phyloP scores from a whole-genome alignment of 1,140 invertebrate genomes.

The Lethocerus indicus region DNA sequence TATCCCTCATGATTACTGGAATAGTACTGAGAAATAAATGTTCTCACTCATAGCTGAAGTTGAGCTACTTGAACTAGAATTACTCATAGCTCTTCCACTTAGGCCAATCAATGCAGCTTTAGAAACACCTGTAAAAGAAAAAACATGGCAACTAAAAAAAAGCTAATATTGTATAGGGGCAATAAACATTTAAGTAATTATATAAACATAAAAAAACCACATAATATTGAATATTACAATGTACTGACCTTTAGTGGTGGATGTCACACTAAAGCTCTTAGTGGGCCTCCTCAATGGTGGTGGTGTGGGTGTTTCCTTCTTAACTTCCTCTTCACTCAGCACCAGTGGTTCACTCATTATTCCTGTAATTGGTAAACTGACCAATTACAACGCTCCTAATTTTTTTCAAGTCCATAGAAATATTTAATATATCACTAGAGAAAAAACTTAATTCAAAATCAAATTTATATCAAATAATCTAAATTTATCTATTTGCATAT shows the following conservation, averaged over 20 bases:
- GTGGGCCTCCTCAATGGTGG: conserved; percentile 65
- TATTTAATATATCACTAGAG: too few species aligned
- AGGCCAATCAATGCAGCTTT: conserved; percentile 25
- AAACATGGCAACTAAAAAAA: background rate
- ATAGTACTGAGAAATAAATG: too few species aligned
- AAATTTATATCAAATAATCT: too few species aligned
- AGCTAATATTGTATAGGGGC: background rate
- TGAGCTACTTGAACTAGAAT: background rate
- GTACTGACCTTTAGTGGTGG: conserved; percentile 25
- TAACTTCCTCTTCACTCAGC: conserved; percentile 10
- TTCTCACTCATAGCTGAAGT: conserved; percentile 5
- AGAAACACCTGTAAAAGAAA: conserved; percentile 41
- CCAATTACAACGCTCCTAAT: too few species aligned
- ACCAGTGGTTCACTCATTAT: conserved; percentile 12
- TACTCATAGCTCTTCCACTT: conserved; percentile 10
- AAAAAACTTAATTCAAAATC: too few species aligned
- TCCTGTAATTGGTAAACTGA: too few species aligned
- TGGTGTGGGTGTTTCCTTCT: conserved; percentile 39
- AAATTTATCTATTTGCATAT: too few species aligned
- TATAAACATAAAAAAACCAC: background rate
- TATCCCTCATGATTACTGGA: background rate
- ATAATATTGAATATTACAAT: background rate
- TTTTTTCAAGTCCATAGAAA: too few species aligned
- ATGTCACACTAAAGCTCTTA: conserved; percentile 73
- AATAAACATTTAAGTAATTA: background rate